Base-by-base conservation (phyloP, 53 echinoderm and acorn worm species). In the Echinarachnius parma region DNA sequence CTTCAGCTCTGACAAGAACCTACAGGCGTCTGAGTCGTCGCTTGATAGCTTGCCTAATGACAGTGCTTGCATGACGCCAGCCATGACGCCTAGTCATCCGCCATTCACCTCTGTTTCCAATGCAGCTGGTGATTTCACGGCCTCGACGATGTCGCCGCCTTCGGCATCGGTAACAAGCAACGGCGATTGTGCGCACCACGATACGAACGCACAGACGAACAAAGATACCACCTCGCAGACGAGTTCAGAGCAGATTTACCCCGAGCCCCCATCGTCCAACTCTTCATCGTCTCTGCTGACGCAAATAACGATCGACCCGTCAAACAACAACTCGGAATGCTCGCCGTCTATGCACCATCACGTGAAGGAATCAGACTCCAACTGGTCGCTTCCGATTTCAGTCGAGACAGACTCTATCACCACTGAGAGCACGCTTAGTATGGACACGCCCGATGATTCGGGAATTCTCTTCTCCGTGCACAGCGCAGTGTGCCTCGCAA, bases 1-100 rank as follows among this genome's bases (percentile, higher is more conserved):
- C 74, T 72, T 72, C 74, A 72, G 74, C 57, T 56, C 74, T 15
- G n/a, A n/a, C n/a, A 72, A 72, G 35, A 55, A 72, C 39, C 74
- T 72, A 2, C 74, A 72, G 57, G 74, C 74, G 14, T 72, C 74
- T 3, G 74, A 72, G 44, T 72, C 74, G 4, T 72, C 74, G 8
- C 57, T 72, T n/a, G 74, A 72, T 28, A 72, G 74, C 26, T 29
- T 72, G n/a, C 27, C 56, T 0, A 56, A 10, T 0, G 35, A 39
- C 74, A 53, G 3, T 0, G 15, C 16, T 29, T 37, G 34, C 16
- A 34, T 27, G 53, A 35, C 57, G 2, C n/a, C 42, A 4, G 56
- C 74, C 1, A 1, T 56, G 28, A 72, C 57, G 11, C n/a, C 74
- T 4, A 37, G 35, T 18, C 74, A 72, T 37, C 74, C 74, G 10